These are phyloP conservation scores for Agrypnus murinus DNA, from an alignment of 2,888 invertebrate genomes.

Conservation along the genomic window DNA sequence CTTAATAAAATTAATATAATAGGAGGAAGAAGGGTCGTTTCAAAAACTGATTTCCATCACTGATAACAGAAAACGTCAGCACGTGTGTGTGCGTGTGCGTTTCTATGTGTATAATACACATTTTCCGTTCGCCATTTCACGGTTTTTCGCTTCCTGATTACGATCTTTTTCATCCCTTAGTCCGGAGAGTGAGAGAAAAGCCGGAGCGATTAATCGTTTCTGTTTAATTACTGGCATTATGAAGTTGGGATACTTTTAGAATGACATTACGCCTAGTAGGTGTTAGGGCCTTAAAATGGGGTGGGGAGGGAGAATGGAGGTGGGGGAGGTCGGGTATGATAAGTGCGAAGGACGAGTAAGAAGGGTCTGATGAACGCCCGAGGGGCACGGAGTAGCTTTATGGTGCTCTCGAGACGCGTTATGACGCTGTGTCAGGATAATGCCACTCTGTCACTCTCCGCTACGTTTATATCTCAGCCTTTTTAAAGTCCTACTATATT, in stretches of 20 bases:
- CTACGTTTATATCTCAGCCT: constrained; percentile 44
- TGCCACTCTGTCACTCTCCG: constrained; percentile 50
- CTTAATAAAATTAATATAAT: neutral
- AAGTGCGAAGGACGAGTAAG: constrained; percentile 49
- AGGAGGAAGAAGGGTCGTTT: neutral
- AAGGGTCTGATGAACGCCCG: constrained; percentile 60
- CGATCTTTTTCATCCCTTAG: constrained; percentile 41
- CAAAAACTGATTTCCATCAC: constrained; percentile 27
- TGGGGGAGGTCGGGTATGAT: constrained; percentile 33
- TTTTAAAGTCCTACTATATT: constrained; percentile 9
- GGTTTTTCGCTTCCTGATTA: constrained; percentile 40
- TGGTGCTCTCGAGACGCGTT: constrained; percentile 59
- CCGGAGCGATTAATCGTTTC: constrained; percentile 40
- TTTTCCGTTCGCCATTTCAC: constrained; percentile 41
- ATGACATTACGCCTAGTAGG: constrained; percentile 40
- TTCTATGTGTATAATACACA: constrained; percentile 16
- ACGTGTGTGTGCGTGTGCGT: constrained; percentile 1
- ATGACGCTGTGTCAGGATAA: constrained; percentile 55
- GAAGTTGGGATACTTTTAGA: constrained; percentile 40
- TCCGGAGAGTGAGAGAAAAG: neutral
- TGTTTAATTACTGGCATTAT: constrained; percentile 41
- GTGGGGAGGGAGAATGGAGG: neutral
- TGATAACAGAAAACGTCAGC: constrained; percentile 33
- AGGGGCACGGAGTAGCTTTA: constrained; percentile 62
- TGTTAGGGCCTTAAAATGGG: constrained; percentile 36